These are phyloP conservation scores for Oncorhynchus kisutch DNA, from an alignment of 2,113 vertebrate species.

Conservation along the genomic window DNA sequence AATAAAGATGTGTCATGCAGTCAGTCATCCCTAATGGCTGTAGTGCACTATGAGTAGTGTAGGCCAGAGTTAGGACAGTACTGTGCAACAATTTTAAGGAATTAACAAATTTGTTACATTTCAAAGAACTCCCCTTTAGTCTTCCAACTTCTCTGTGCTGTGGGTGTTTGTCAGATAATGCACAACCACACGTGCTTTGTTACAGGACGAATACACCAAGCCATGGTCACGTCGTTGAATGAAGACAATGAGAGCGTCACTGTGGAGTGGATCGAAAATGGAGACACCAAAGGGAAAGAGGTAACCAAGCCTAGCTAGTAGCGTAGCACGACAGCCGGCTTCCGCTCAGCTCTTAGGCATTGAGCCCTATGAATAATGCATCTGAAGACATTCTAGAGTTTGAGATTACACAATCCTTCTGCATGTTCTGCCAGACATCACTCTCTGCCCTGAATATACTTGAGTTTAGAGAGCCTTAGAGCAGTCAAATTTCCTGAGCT, in stretches of 20 bases:
- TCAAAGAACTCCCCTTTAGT: not conserved
- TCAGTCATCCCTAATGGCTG: too few relatives aligned
- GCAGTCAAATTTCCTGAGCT: not conserved
- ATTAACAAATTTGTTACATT: not conserved
- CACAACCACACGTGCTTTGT: slow-evolving; percentile 4
- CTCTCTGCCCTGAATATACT: slow-evolving; percentile 7
- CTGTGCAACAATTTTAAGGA: not conserved
- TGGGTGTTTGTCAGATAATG: not conserved
- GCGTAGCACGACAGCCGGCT: not conserved
- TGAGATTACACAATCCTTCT: slow-evolving; percentile 31
- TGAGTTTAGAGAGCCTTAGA: slow-evolving; percentile 12
- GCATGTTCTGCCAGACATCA: slow-evolving; percentile 12
- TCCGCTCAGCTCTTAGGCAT: slow-evolving; percentile 21
- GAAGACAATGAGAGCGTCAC: slow-evolving; percentile 96
- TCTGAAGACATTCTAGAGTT: slow-evolving; percentile 28
- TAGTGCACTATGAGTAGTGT: not conserved
- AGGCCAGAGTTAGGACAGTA: not conserved
- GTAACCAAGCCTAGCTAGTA: slow-evolving; percentile 57
- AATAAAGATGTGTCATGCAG: too few relatives aligned
- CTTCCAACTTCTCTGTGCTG: not conserved
- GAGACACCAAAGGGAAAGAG: slow-evolving; percentile 98
- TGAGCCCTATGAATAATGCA: slow-evolving; percentile 53
- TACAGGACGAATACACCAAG: slow-evolving; percentile 92
- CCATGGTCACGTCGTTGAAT: slow-evolving; percentile 96
- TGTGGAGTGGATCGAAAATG: slow-evolving; percentile 98